Evolutionary conservation across 2,113 vertebrate genomes (phyloP).

Genomic region (Eurypyga helias): DNA sequence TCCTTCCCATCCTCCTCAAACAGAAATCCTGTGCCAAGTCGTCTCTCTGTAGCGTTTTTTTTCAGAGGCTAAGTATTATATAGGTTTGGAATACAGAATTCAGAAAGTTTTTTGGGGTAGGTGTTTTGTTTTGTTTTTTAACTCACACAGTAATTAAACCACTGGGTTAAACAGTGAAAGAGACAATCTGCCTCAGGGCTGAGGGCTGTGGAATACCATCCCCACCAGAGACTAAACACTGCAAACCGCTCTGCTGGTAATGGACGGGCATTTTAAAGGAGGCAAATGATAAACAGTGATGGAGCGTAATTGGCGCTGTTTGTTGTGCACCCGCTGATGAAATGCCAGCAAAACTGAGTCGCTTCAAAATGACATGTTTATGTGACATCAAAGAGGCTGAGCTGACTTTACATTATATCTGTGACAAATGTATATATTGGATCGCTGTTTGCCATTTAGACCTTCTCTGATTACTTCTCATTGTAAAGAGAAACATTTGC

Average conservation of each 20-base stretch:
- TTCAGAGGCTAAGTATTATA: not conserved
- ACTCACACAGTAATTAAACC: slow-evolving; percentile 18
- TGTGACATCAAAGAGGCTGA: slow-evolving; percentile 68
- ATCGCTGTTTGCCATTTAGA: slow-evolving; percentile 65
- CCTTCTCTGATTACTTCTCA: slow-evolving; percentile 66
- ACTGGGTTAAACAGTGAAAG: not conserved
- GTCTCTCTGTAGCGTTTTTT: not conserved
- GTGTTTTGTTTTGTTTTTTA: not conserved
- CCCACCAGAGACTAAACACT: slow-evolving; percentile 68
- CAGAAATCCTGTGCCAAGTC: not conserved
- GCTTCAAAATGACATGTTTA: slow-evolving; percentile 74
- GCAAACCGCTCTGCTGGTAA: slow-evolving; percentile 55
- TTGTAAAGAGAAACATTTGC: slow-evolving; percentile 72
- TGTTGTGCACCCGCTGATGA: slow-evolving; percentile 62
- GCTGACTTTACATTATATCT: slow-evolving; percentile 70
- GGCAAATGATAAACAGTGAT: slow-evolving; percentile 52
- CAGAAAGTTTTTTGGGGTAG: not conserved
- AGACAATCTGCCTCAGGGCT: slow-evolving; percentile 41
- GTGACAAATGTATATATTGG: slow-evolving; percentile 73
- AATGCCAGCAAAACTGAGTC: slow-evolving; percentile 65
- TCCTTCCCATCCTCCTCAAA: not conserved
- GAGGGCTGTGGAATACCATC: slow-evolving; percentile 43
- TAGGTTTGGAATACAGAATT: not conserved
- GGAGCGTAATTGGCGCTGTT: slow-evolving; percentile 35
- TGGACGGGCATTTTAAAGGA: slow-evolving; percentile 57